These are phyloP conservation scores for Pammene fasciana DNA, from an alignment of 2,888 invertebrate species.

Conservation along the genomic window DNA sequence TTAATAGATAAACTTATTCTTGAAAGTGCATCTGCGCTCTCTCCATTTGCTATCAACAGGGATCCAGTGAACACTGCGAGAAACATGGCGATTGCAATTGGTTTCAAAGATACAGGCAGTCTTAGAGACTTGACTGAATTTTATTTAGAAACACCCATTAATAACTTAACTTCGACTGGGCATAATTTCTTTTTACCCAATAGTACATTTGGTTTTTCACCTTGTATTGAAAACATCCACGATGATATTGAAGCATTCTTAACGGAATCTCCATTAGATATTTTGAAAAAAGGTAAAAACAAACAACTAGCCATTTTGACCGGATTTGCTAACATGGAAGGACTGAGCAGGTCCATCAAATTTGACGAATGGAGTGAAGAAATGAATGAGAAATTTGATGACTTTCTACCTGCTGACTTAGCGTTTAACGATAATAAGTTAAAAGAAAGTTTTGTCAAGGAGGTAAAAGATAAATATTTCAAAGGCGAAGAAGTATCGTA, in stretches of 20 bases:
- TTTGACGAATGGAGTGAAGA: slow-evolving; percentile 66
- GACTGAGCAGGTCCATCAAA: slow-evolving; percentile 66
- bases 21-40: slow-evolving; percentile 73
- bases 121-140: slow-evolving; percentile 71
- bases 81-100: slow-evolving; percentile 68
- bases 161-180: slow-evolving; percentile 60
- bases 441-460: slow-evolving; percentile 54
- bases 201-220: slow-evolving; percentile 74
- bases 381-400: slow-evolving; percentile 71
- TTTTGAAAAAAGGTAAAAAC: slow-evolving; percentile 59
- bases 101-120: slow-evolving; percentile 66
- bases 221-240: slow-evolving; percentile 68
- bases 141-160: slow-evolving; percentile 59
- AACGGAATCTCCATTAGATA: slow-evolving; percentile 70
- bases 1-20: slow-evolving; percentile 69
- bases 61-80: slow-evolving; percentile 69
- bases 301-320: slow-evolving; percentile 63
- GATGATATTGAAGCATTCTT: slow-evolving; percentile 62
- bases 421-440: slow-evolving; percentile 55
- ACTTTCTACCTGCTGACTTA: slow-evolving; percentile 72
- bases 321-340: slow-evolving; percentile 76
- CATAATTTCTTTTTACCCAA: slow-evolving; percentile 69
- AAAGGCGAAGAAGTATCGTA: slow-evolving; percentile 59
- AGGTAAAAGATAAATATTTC: slow-evolving; percentile 66
- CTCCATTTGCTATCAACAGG: slow-evolving; percentile 70